Conservation (phyloP, 2,797 vertebrate genomes). For the Danio albolineatus region DNA sequence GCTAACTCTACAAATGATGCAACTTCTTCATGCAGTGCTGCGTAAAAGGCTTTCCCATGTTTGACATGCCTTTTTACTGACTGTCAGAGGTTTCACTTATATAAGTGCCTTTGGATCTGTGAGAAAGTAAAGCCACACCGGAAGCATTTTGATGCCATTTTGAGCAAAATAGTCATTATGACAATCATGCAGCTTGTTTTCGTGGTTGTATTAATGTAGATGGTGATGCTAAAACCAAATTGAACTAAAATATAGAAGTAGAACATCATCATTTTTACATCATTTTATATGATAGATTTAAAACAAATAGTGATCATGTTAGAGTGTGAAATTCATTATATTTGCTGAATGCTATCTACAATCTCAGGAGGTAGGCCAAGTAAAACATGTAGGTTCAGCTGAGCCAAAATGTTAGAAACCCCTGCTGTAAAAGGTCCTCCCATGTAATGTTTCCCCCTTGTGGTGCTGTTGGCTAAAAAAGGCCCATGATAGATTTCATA, state of each 20-base stretch:
- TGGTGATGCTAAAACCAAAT: background rate
- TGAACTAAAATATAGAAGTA: background rate
- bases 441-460: constrained; percentile 27
- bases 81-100: background rate
- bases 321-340: background rate
- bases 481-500: constrained; percentile 28
- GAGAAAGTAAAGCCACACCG: constrained; percentile 10
- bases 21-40: background rate
- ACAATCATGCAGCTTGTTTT: constrained; percentile 4
- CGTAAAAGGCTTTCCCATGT: background rate
- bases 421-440: constrained; percentile 14
- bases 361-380: background rate
- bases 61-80: background rate
- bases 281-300: background rate
- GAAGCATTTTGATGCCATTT: background rate
- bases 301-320: background rate
- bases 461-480: constrained; percentile 29
- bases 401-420: constrained; percentile 16
- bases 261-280: no score
- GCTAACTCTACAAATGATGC: background rate
- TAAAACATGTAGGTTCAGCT: constrained; percentile 1
- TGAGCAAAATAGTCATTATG: background rate
- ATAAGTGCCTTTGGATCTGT: background rate
- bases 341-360: background rate
- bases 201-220: background rate